Evolutionary conservation across 2,888 invertebrate genomes (phyloP), one percentile per base, ranked within the genome.

Genomic region (Liodrosophila aerea): DNA sequence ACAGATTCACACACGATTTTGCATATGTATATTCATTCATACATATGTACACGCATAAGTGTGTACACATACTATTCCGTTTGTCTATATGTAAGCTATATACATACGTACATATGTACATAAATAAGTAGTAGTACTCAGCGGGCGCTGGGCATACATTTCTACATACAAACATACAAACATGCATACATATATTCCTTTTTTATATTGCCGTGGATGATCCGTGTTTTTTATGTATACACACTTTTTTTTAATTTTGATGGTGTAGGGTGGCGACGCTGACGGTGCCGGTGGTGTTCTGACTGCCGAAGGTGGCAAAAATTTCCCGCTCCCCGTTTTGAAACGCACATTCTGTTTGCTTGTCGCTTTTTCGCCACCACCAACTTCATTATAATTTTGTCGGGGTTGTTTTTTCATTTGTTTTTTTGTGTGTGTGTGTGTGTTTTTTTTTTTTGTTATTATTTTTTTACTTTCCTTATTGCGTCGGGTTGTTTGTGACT

Each of bases 371-470:
- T 59, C 53, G 62, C 83, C 78, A 78, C 78, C 83, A 83, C 78
- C 78, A 80, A 82, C 83, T 76, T 76, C 82, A 81, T 81, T 81
- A 81, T 81, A 81, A 81, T 81, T 81, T 73, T 76, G 84, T 81
- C 82, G 82, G 84, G 81, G 81, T 81, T 77, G 81, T 81, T 81
- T 81, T 81, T 81, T 76, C 74, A 71, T 70, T 72, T 47, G 34
- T 53, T 67, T 73, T 67, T 62, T 60, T 64, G 57, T 69, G 51
- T 50, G 52, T 50, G 43, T 63, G 33, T 52, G n/a, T 41, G 33
- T 57, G 47, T 61, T 66, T 63, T 63, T 62, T 60, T 54, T 67
- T 36, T 37, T 40, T 39, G 50, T 31, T 33, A 15, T 15, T 39
- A 27, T 50, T 57, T 45, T 52, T 54, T 45, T 41, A 37, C 43